These are phyloP conservation scores for Leptopilina myrica DNA, from an alignment of 2,888 invertebrate genomes.

Conservation along the genomic window DNA sequence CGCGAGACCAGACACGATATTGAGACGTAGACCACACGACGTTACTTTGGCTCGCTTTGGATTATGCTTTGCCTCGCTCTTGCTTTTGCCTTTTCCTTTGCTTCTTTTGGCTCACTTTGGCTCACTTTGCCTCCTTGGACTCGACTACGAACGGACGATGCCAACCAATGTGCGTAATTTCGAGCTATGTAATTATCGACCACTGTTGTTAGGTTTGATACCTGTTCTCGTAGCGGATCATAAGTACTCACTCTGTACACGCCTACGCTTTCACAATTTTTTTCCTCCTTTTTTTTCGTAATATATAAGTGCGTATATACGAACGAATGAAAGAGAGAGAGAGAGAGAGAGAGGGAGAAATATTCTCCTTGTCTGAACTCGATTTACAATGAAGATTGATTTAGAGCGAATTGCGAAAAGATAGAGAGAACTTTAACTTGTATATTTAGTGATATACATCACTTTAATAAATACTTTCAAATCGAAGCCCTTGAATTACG, in stretches of 20 bases:
- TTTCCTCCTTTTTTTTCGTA: background rate
- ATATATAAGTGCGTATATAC: background rate
- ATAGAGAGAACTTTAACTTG: constrained; percentile 35
- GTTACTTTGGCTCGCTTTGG: constrained; percentile 50
- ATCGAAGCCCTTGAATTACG: constrained; percentile 13
- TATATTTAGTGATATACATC: background rate
- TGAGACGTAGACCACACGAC: constrained; percentile 75
- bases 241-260: constrained; percentile 20
- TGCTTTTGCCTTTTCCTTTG: too few relatives aligned
- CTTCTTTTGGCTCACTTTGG: too few relatives aligned
- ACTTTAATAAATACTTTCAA: constrained; percentile 3
- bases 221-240: constrained; percentile 63
- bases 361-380: constrained; percentile 28
- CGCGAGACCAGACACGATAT: constrained; percentile 58
- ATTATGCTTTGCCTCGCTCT: background rate
- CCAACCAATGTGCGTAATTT: constrained; percentile 63
- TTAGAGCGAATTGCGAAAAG: constrained; percentile 65
- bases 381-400: constrained; percentile 73
- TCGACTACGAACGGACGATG: constrained; percentile 49
- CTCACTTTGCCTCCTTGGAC: background rate
- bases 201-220: constrained; percentile 57
- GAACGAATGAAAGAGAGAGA: background rate
- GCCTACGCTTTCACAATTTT: background rate
- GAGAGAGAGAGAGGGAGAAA: background rate
- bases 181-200: constrained; percentile 62